Conservation (phyloP, 2,888 invertebrate genomes). For the Eristalis tenax region DNA sequence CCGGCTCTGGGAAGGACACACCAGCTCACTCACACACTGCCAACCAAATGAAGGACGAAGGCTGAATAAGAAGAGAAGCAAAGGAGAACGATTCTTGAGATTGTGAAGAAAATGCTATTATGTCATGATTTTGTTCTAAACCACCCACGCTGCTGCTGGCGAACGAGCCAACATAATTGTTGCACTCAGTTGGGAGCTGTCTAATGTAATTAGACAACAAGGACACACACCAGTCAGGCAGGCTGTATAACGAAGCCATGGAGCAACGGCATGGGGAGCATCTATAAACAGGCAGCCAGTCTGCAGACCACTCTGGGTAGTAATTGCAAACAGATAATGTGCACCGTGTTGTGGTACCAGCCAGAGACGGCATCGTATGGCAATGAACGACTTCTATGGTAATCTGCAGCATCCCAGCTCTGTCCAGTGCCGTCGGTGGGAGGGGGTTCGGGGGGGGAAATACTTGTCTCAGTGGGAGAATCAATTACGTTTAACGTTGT, state of each 20-base stretch:
- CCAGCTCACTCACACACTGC: not conserved
- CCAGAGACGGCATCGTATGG: not conserved
- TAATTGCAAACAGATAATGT: slow-evolving; percentile 69
- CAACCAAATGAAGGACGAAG: not conserved
- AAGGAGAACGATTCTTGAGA: slow-evolving; percentile 58
- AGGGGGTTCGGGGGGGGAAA: not conserved
- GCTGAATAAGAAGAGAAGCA: slow-evolving; percentile 13
- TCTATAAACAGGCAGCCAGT: slow-evolving; percentile 12
- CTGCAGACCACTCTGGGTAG: slow-evolving; percentile 45
- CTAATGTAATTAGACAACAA: slow-evolving; percentile 70
- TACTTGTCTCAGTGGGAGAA: slow-evolving; percentile 59
- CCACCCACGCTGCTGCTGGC: slow-evolving; percentile 13
- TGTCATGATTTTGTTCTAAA: slow-evolving; percentile 57
- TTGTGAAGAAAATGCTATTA: slow-evolving; percentile 64
- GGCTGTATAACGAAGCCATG: not conserved
- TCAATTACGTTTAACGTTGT: slow-evolving; percentile 70
- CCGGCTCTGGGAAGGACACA: not conserved
- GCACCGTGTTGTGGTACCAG: slow-evolving; percentile 44
- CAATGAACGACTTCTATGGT: slow-evolving; percentile 24
- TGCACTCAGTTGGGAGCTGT: slow-evolving; percentile 60
- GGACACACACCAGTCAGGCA: slow-evolving; percentile 47
- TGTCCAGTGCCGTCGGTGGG: not conserved
- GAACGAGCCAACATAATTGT: slow-evolving; percentile 46
- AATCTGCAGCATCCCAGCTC: slow-evolving; percentile 4
- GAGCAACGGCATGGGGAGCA: slow-evolving; percentile 22